Base-by-base conservation (phyloP, 2,797 vertebrate genomes). In the Chiroxiphia lanceolata region DNA sequence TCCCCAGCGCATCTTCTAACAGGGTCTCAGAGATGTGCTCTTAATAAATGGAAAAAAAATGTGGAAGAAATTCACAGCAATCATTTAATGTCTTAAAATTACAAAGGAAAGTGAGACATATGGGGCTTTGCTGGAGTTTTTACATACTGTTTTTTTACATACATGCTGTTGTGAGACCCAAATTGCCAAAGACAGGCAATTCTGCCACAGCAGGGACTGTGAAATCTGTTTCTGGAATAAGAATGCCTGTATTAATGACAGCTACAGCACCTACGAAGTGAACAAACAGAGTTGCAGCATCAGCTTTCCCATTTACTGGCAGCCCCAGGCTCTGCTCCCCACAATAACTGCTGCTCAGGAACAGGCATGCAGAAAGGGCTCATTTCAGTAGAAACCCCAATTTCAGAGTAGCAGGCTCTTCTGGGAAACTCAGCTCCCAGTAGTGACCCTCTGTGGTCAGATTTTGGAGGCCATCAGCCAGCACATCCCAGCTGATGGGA, bases 191-290 rank as follows among this genome's bases (percentile, higher is more conserved):
- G 56, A 36, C 16, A 11, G 80, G 56, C 6, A 27, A 5, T 57
- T 27, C 61, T 40, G 33, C 36, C 68, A 8, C 36, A 31, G 57
- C 31, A 34, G 34, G 34, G 18, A 1, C 40, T 2, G 40, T 3
- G 51, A 67, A 65, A 56, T 59, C n/a, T 9, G 9, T 8, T 17
- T 34, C 67, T 71, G 67, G 36, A 25, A 11, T 0, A 33, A 47
- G 31, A 27, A 33, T 7, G 13, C 0, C 2, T 8, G 3, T 10
- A 11, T 10, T 25, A 19, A 34, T 11, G 60, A 15, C 42, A 44
- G 47, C 13, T 69, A 5, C 50, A 29, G 68, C 79, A 68, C 22
- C 59, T 19, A 36, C 0, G 2, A 36, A 40, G 68, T 16, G 61
- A 72, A 21, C 20, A 80, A 68, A 75, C 0, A 2, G 42, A 50